Evolutionary conservation across 2,888 invertebrate genomes (phyloP).

Genomic region (Crepidodera aurea): DNA sequence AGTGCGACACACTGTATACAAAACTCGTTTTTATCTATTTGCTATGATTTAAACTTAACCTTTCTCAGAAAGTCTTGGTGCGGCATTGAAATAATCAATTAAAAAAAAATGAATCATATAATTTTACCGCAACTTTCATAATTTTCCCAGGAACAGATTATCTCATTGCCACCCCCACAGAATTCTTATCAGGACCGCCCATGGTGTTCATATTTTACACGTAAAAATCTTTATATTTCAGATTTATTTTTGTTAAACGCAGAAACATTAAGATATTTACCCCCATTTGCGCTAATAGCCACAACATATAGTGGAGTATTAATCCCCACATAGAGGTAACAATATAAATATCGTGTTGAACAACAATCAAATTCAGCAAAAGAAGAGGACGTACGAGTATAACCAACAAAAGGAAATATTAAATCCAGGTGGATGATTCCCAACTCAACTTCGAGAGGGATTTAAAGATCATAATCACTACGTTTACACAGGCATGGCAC

Average conservation of each 20-base stretch:
- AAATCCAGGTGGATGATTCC: slow-evolving; percentile 37
- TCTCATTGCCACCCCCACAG: too few species aligned
- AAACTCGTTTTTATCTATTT: too few species aligned
- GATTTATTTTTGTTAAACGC: neutral
- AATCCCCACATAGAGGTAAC: slow-evolving; percentile 16
- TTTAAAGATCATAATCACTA: slow-evolving; percentile 26
- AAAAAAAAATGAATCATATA: too few species aligned
- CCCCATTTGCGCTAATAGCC: neutral
- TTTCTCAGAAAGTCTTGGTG: too few species aligned
- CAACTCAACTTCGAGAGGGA: slow-evolving; percentile 30
- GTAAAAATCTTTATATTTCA: neutral
- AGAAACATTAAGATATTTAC: slow-evolving; percentile 1
- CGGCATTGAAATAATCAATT: too few species aligned
- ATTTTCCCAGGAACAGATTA: too few species aligned
- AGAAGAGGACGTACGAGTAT: slow-evolving; percentile 22
- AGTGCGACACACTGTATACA: too few species aligned
- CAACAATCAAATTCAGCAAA: slow-evolving; percentile 32
- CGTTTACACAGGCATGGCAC: neutral
- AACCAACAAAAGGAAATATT: slow-evolving; percentile 36
- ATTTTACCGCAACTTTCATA: too few species aligned
- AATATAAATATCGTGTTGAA: slow-evolving; percentile 40
- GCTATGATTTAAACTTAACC: too few species aligned
- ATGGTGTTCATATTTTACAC: too few species aligned
- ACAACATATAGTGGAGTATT: neutral
- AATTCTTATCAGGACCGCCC: too few species aligned